Base-by-base conservation (phyloP, 1,140 invertebrate genomes). In the Argopecten irradians region DNA sequence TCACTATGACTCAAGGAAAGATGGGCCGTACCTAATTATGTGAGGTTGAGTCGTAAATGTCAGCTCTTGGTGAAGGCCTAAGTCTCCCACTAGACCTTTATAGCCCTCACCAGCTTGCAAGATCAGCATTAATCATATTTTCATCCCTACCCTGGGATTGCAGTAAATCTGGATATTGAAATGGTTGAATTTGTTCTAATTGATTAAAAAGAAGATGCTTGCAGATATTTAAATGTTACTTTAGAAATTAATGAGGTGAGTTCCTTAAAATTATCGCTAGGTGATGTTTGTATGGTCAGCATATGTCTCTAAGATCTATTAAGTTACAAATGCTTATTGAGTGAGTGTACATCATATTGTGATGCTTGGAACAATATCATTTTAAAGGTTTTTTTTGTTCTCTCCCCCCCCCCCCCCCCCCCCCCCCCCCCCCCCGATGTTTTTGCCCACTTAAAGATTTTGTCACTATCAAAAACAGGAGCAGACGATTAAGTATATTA, bases 41-140 rank as follows among this genome's bases (percentile, higher is more conserved):
- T 28, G 55, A 71, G 7, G 55, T 1, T n/a, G 8, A 16, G 55
- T 71, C 16, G n/a, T 71, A 71, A 71, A 71, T 71, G 55, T 71
- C 55, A n/a, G 55, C 55, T 71, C n/a, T 22, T n/a, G 8, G 55
- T 28, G 55, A n/a, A 71, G 55, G n/a, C 55, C 22, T n/a, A n/a
- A 28, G 55, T n/a, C 55, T 71, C 55, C n/a, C 55, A 28, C 55
- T 71, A 28, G 55, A 71, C 22, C 55, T 71, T 8, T 71, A 71
- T 1, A 28, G 22, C 55, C 55, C 55, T 71, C 28, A 71, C 55
- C 55, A 71, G 55, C 55, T 71, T 5, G 9, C 1, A 1, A 71
- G 55, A 71, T 71, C 55, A 71, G n/a, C 55, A 71, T 71, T 71
- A 71, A 71, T 71, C 55, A 71, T 71, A 71, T 28, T 71, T 71